phyloP scores from a whole-genome alignment of 2,113 vertebrate species.

The Tupaia chinensis region DNA sequence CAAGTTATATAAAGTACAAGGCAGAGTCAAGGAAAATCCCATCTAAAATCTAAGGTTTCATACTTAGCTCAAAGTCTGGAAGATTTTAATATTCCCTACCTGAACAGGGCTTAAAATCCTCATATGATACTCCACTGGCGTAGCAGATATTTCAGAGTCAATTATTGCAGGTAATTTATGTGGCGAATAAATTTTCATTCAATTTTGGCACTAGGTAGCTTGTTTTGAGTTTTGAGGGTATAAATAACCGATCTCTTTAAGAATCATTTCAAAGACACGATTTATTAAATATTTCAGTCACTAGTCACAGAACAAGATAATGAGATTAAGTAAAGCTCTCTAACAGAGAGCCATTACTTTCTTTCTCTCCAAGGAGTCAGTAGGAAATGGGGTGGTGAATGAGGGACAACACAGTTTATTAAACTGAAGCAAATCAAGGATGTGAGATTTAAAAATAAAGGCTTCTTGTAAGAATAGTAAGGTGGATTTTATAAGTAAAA shows the following conservation, averaged over 20 bases:
- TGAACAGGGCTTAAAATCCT: neutral
- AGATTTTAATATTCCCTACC: neutral
- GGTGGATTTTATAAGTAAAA: conserved; percentile 38
- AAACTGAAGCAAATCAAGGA: conserved; percentile 11
- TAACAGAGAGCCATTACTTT: neutral
- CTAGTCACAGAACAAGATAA: conserved; percentile 31
- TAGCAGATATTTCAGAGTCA: neutral
- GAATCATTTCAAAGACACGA: conserved; percentile 14
- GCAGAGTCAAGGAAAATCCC: conserved; percentile 41
- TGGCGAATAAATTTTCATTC: neutral
- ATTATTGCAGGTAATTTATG: neutral
- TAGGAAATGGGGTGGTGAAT: neutral
- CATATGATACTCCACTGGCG: neutral
- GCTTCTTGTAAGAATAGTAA: conserved; percentile 7
- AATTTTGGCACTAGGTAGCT: conserved; percentile 30
- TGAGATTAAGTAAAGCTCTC: neutral
- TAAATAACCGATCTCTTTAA: neutral
- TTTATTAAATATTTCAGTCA: conserved; percentile 7
- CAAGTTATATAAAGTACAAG: conserved; percentile 58
- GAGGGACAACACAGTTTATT: neutral
- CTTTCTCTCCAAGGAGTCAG: neutral
- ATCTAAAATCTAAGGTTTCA: conserved; percentile 39
- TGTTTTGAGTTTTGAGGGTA: neutral
- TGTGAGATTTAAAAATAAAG: conserved; percentile 1
- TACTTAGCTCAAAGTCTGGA: neutral